These are phyloP conservation scores for Mechanitis mazaeus DNA, from an alignment of 2,888 invertebrate species.

Conservation along the genomic window DNA sequence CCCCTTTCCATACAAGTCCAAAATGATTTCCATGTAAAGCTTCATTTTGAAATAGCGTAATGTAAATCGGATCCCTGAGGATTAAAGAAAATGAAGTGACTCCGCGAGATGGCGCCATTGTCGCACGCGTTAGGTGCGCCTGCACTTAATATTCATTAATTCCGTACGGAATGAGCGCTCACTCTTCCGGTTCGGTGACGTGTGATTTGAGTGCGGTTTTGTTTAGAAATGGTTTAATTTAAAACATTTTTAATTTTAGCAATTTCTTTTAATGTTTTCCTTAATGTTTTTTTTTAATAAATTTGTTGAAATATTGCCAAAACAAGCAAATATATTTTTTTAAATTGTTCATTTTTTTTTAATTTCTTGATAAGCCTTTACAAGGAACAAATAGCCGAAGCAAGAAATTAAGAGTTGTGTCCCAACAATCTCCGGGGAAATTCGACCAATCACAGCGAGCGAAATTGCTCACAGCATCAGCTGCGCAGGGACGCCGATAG, in stretches of 20 bases:
- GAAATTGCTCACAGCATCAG: constrained; percentile 50
- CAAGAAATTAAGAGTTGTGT: constrained; percentile 70
- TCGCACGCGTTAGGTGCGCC: constrained; percentile 37
- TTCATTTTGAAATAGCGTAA: constrained; percentile 27
- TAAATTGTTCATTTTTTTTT: not conserved
- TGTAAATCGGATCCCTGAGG: constrained; percentile 33
- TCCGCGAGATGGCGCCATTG: constrained; percentile 41
- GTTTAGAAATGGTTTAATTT: constrained; percentile 32
- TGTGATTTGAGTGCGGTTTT: constrained; percentile 42
- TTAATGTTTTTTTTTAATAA: not conserved
- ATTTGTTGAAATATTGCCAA: not conserved
- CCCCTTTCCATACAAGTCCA: constrained; percentile 15
- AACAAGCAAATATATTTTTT: not conserved
- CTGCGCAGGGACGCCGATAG: constrained; percentile 32
- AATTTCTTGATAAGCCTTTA: constrained; percentile 16
- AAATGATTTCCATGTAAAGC: constrained; percentile 25
- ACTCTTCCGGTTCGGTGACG: constrained; percentile 51
- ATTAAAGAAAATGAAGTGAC: constrained; percentile 41
- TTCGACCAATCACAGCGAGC: constrained; percentile 64
- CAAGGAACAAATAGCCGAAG: constrained; percentile 36
- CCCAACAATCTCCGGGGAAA: constrained; percentile 60
- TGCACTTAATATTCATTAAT: constrained; percentile 71
- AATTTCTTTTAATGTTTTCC: too few relatives aligned
- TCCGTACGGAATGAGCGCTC: constrained; percentile 45
- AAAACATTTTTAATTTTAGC: constrained; percentile 7